Conservation (phyloP, 2,797 vertebrate genomes). For the Chaenodraco wilsoni region DNA sequence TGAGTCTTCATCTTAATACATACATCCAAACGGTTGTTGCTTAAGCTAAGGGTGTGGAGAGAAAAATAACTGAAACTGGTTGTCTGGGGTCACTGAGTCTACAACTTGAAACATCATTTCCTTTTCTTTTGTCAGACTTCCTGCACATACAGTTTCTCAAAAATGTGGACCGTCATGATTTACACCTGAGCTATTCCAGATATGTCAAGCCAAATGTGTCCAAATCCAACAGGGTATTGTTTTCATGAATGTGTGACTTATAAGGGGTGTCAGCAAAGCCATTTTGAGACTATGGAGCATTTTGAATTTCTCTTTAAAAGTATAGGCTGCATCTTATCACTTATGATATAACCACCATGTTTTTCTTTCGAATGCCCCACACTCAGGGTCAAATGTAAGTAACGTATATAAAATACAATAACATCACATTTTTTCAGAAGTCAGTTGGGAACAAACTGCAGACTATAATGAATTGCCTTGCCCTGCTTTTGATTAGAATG, state of each 20-base stretch:
- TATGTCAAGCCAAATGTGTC: not conserved
- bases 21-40: constrained; percentile 34
- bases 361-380: too few relatives aligned
- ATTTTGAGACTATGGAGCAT: too few relatives aligned
- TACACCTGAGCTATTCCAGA: not conserved
- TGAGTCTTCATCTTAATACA: constrained; percentile 6
- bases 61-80: constrained; percentile 30
- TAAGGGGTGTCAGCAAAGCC: too few relatives aligned
- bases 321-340: too few relatives aligned
- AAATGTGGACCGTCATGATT: constrained; percentile 3
- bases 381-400: too few relatives aligned
- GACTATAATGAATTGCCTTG: too few relatives aligned
- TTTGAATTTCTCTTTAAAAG: too few relatives aligned
- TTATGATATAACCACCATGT: too few relatives aligned
- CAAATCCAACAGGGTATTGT: not conserved
- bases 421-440: too few relatives aligned
- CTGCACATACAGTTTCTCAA: not conserved
- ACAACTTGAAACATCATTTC: constrained; percentile 1
- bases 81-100: constrained; percentile 39
- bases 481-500: too few relatives aligned
- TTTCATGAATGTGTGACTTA: not conserved
- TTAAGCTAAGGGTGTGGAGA: constrained; percentile 17
- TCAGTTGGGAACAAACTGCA: too few relatives aligned
- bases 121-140: not conserved
- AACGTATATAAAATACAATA: too few relatives aligned